phyloP scores from a whole-genome alignment of 2,888 invertebrate species.

The Pterostichus niger region DNA sequence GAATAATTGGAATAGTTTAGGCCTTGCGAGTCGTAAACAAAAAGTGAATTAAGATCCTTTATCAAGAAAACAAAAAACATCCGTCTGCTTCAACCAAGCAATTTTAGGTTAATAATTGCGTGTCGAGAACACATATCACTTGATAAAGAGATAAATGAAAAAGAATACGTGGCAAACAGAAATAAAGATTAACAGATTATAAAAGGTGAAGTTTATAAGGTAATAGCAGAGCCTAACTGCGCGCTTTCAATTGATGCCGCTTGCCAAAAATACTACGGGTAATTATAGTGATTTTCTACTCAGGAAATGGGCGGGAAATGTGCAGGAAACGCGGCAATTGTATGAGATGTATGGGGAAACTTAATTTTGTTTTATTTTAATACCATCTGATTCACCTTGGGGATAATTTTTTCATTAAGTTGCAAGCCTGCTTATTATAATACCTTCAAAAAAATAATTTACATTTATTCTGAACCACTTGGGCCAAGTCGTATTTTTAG shows the following conservation, averaged over 20 bases:
- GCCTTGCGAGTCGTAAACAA: too few relatives aligned
- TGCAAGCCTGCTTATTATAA: too few relatives aligned
- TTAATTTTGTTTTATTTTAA: too few relatives aligned
- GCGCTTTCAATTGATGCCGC: conserved; percentile 8
- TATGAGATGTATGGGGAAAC: neutral
- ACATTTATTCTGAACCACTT: too few relatives aligned
- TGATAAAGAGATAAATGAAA: conserved; percentile 20
- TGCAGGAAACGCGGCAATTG: neutral
- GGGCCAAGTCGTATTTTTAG: too few relatives aligned
- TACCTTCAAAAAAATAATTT: too few relatives aligned
- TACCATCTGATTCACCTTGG: too few relatives aligned
- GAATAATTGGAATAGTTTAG: too few relatives aligned
- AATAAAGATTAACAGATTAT: conserved; percentile 18
- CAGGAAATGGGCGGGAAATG: conserved; percentile 37
- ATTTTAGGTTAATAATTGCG: conserved; percentile 1
- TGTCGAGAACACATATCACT: conserved; percentile 6
- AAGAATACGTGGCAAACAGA: conserved; percentile 21
- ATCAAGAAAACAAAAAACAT: neutral
- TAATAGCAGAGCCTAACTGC: neutral
- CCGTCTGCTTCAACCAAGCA: neutral
- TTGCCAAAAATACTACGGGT: neutral
- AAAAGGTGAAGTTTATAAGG: conserved; percentile 9
- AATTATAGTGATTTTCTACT: conserved; percentile 41
- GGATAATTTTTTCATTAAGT: too few relatives aligned
- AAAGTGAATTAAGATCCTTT: too few relatives aligned